phyloP scores from a whole-genome alignment of 2,888 invertebrate genomes.

The Synanthedon vespiformis region DNA sequence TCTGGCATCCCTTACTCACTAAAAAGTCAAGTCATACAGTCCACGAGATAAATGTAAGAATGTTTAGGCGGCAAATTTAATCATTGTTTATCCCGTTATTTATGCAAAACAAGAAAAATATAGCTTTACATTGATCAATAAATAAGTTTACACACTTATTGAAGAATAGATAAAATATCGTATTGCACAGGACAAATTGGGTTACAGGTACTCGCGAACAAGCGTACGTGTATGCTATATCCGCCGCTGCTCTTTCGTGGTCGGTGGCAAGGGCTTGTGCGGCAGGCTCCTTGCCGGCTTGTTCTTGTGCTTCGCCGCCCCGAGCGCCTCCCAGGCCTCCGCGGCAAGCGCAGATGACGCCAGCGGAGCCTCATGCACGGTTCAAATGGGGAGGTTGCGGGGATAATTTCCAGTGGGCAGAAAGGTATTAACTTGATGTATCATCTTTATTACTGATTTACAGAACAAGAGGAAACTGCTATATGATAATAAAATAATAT shows the following conservation, averaged over 20 bases:
- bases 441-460: not conserved
- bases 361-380: constrained; percentile 76
- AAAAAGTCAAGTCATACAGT: no score
- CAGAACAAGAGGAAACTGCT: no score
- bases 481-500: no score
- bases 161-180: not conserved
- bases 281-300: constrained; percentile 78
- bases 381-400: constrained; percentile 92
- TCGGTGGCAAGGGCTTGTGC: constrained; percentile 83
- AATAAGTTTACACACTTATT: no score
- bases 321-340: constrained; percentile 69
- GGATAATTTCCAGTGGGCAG: constrained; percentile 82
- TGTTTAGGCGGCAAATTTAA: no score
- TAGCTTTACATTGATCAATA: no score
- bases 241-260: constrained; percentile 83
- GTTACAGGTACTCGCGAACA: constrained; percentile 84
- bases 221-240: constrained; percentile 86
- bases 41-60: no score
- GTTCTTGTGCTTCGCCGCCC: constrained; percentile 83
- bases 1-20: no score
- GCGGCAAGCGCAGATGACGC: constrained; percentile 73
- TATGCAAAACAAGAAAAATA: no score
- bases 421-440: constrained; percentile 40
- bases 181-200: constrained; percentile 3
- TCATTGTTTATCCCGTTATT: no score